These are phyloP conservation scores for Myzus persicae DNA, from an alignment of 1,140 invertebrate species.

Conservation along the genomic window DNA sequence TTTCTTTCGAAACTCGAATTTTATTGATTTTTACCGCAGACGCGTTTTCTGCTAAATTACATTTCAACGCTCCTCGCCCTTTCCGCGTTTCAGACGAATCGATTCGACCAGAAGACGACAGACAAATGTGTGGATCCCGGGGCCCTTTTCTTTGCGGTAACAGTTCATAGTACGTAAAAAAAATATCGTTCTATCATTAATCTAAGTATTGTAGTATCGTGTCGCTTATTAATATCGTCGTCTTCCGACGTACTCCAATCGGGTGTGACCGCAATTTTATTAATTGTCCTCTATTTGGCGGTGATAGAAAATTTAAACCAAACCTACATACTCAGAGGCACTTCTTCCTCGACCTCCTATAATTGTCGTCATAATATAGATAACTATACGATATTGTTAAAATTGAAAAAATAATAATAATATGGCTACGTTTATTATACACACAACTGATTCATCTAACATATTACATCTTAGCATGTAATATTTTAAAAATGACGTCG, in stretches of 20 bases:
- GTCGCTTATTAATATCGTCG: background rate
- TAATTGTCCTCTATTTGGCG: background rate
- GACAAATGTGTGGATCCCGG: background rate
- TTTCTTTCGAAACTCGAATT: background rate
- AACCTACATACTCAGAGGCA: accelerated
- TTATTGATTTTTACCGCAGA: background rate
- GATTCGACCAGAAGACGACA: background rate
- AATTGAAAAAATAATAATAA: too few relatives aligned
- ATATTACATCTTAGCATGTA: background rate
- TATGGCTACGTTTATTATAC: background rate
- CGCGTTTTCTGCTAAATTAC: background rate
- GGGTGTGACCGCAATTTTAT: background rate
- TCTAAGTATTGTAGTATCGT: background rate
- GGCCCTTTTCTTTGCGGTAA: background rate
- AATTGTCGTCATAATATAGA: background rate
- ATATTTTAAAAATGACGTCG: background rate
- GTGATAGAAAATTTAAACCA: too few relatives aligned
- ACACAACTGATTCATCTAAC: background rate
- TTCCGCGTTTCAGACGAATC: background rate
- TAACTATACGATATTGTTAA: background rate
- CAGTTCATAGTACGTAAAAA: background rate
- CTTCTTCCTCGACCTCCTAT: too few relatives aligned
- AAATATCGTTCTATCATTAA: background rate
- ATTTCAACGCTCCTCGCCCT: background rate
- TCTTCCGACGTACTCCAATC: background rate